Conservation (phyloP, 2,797 vertebrate species). For the Taeniopygia guttata region DNA sequence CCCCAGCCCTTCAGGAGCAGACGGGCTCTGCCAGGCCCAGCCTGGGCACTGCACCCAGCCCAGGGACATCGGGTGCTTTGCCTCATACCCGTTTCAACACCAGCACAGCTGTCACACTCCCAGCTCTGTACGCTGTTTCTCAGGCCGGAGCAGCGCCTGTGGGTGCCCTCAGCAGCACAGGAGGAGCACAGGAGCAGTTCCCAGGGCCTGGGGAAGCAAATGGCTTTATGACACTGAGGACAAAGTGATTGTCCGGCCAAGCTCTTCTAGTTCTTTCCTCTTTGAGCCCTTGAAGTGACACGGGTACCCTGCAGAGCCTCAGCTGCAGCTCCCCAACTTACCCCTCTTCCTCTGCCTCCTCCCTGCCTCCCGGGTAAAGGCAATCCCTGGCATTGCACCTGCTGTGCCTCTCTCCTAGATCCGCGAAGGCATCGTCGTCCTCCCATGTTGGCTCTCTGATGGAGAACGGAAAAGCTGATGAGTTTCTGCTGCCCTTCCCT, state of each 20-base stretch:
- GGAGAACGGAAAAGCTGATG: neutral
- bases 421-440: accelerated
- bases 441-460: neutral
- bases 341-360: neutral
- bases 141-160: no score
- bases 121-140: no score
- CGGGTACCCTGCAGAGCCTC: no score
- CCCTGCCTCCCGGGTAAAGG: neutral
- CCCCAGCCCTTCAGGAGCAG: no score
- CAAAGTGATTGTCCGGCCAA: no score
- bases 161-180: neutral
- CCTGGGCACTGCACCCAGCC: no score
- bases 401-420: neutral
- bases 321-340: neutral
- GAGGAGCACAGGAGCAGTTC: neutral
- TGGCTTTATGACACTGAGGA: no score
- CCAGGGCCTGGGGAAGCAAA: neutral
- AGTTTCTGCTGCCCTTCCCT: neutral
- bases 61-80: no score
- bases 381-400: neutral
- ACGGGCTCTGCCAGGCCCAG: no score
- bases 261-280: no score
- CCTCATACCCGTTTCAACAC: no score
- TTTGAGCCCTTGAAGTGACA: neutral
- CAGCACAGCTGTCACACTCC: no score